Conservation (phyloP, 1,140 invertebrate species). For the Psilanteris sp. region DNA sequence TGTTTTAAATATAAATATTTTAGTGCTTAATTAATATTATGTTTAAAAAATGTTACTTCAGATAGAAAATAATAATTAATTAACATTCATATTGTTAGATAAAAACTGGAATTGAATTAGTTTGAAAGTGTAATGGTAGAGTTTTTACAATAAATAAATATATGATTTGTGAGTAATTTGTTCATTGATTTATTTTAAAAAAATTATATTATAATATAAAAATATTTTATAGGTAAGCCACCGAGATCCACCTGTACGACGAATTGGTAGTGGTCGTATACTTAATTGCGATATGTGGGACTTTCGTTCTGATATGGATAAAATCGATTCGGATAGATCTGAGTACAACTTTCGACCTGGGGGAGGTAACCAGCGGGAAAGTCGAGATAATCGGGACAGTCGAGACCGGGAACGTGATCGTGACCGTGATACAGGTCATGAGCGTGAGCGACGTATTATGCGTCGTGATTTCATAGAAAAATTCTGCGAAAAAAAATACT, state of each 20-base stretch:
- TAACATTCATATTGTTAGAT: too few relatives aligned
- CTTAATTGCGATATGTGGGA: constrained; percentile 84
- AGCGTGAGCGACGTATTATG: constrained; percentile 49
- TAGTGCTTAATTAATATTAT: too few relatives aligned
- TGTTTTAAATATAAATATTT: too few relatives aligned
- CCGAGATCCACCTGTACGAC: constrained; percentile 79
- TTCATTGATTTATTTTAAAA: too few relatives aligned
- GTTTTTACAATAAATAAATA: too few relatives aligned
- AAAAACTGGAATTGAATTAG: too few relatives aligned
- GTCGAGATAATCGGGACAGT: constrained; percentile 68
- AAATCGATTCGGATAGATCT: constrained; percentile 71
- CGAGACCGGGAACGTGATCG: constrained; percentile 65
- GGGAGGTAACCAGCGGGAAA: constrained; percentile 64
- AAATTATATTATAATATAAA: constrained; percentile 1
- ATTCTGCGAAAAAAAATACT: constrained; percentile 59
- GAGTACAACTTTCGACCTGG: constrained; percentile 74
- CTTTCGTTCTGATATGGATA: constrained; percentile 78
- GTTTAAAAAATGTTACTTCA: too few relatives aligned
- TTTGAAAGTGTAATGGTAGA: too few relatives aligned
- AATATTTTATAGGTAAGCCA: constrained; percentile 71
- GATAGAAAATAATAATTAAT: too few relatives aligned
- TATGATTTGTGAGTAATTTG: too few relatives aligned
- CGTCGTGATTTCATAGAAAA: constrained; percentile 43
- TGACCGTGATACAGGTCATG: constrained; percentile 58
- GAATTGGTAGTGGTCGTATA: constrained; percentile 89